phyloP scores from a whole-genome alignment of 2,797 vertebrate genomes.

The Malurus leucopterus region DNA sequence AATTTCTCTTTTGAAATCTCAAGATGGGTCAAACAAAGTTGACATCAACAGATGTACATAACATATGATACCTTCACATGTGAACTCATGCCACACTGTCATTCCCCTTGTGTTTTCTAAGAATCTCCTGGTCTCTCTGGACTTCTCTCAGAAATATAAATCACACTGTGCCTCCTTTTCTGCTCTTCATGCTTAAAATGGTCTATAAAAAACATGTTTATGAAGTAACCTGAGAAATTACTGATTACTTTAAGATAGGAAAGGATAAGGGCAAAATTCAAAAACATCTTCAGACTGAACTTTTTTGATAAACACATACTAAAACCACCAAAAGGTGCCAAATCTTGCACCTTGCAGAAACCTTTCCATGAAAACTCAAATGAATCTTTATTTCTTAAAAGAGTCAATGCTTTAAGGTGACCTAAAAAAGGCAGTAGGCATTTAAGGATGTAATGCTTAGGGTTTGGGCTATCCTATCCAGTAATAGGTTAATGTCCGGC shows the following conservation, averaged over 20 bases:
- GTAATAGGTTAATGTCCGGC: fast-evolving
- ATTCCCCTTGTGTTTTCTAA: background rate
- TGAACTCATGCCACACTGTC: background rate
- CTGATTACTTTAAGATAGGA: background rate
- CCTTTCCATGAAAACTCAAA: background rate
- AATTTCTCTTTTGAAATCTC: background rate
- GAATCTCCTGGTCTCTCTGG: background rate
- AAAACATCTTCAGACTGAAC: background rate
- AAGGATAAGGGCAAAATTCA: background rate
- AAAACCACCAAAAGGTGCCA: background rate
- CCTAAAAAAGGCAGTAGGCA: background rate
- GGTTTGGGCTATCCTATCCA: background rate
- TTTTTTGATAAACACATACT: background rate
- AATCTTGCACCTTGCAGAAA: background rate
- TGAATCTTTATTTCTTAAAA: background rate
- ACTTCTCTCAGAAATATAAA: background rate
- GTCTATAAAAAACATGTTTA: background rate
- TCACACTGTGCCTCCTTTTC: background rate
- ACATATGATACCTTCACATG: background rate
- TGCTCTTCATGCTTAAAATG: background rate
- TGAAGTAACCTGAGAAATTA: background rate
- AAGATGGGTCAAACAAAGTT: background rate
- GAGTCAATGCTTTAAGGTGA: background rate
- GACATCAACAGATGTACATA: background rate
- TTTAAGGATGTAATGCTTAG: background rate